These are phyloP conservation scores for Conchocele bisecta DNA, from an alignment of 2,888 invertebrate genomes.

Conservation along the genomic window DNA sequence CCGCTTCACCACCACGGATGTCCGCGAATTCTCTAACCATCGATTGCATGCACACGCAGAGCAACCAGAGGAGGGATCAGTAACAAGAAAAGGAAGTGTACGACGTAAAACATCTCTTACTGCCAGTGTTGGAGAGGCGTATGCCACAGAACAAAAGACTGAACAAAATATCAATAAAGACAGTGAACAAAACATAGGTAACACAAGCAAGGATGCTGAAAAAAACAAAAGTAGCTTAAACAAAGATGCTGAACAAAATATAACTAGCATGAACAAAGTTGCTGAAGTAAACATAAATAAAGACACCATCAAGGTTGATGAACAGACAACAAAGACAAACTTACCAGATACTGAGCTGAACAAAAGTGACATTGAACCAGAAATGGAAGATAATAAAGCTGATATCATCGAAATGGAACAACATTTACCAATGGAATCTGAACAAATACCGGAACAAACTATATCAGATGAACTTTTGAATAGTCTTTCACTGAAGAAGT, in stretches of 20 bases:
- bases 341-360: too few relatives aligned
- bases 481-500: conserved; percentile 32
- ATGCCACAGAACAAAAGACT: background rate
- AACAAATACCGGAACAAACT: too few relatives aligned
- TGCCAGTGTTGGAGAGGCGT: background rate
- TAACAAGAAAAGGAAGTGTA: conserved; percentile 34
- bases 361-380: too few relatives aligned
- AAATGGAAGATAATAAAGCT: background rate
- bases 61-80: conserved; percentile 50
- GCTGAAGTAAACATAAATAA: conserved; percentile 3
- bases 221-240: background rate
- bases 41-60: conserved; percentile 71
- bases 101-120: conserved; percentile 36
- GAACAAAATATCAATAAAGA: background rate
- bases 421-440: conserved; percentile 26
- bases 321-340: too few relatives aligned
- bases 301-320: conserved; percentile 5
- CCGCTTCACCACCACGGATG: conserved; percentile 72
- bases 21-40: conserved; percentile 73
- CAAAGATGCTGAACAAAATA: conserved; percentile 1
- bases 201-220: background rate
- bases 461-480: conserved; percentile 45
- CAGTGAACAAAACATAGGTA: background rate
- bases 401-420: conserved; percentile 8
- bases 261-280: background rate